These are phyloP conservation scores for Graphium colonna DNA, from an alignment of 2,888 invertebrate genomes.

Conservation along the genomic window DNA sequence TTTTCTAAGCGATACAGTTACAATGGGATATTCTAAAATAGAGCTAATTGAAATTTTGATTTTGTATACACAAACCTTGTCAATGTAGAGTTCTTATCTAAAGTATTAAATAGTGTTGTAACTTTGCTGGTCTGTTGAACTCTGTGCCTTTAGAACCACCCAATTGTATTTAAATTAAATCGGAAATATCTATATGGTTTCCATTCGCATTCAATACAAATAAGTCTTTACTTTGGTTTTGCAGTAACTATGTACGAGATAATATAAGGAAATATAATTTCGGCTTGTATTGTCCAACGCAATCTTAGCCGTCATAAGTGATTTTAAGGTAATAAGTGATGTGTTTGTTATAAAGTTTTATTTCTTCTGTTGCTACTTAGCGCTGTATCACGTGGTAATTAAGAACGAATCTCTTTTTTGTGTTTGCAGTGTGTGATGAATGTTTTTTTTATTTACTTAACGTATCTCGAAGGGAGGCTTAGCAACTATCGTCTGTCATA, in stretches of 20 bases:
- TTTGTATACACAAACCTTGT: not conserved
- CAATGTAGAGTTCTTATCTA: not conserved
- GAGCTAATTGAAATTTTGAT: not conserved
- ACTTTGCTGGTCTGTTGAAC: slow-evolving; percentile 9
- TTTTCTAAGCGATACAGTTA: slow-evolving; percentile 32
- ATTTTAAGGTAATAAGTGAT: not conserved
- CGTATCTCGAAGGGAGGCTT: not conserved
- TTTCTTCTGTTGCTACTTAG: slow-evolving; percentile 15
- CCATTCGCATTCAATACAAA: not conserved
- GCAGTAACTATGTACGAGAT: not conserved
- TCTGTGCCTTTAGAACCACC: slow-evolving; percentile 20
- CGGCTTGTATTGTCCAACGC: not conserved
- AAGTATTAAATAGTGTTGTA: slow-evolving; percentile 1
- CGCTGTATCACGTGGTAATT: slow-evolving; percentile 10
- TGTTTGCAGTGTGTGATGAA: slow-evolving; percentile 39
- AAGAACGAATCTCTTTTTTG: slow-evolving; percentile 19
- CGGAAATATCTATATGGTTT: not conserved
- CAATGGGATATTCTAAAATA: slow-evolving; percentile 8
- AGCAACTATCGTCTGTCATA: slow-evolving; percentile 4
- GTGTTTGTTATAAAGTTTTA: slow-evolving; percentile 13
- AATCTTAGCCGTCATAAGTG: slow-evolving; percentile 2
- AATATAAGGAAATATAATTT: no score
- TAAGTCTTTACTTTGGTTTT: not conserved
- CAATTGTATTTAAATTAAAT: slow-evolving; percentile 6
- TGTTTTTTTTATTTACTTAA: slow-evolving; percentile 15